Percentiles rank a stretch among this genome's conserved stretches.
Conservation (phyloP, 2,888 invertebrate genomes). For the Macrosiphum euphorbiae region DNA sequence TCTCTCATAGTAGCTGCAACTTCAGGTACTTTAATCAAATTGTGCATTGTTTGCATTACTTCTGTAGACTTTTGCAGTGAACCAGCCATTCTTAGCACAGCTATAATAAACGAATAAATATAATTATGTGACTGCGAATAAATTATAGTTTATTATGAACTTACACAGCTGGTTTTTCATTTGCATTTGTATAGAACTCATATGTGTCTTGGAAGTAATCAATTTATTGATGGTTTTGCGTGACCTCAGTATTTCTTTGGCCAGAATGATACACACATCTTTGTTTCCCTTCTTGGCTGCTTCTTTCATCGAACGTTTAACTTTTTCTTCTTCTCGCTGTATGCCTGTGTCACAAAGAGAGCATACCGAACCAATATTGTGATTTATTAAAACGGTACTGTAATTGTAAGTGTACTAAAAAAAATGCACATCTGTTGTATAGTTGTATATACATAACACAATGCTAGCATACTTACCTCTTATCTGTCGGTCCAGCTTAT, state of each 20-base stretch:
- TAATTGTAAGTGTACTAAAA: not conserved
- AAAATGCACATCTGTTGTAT: not conserved
- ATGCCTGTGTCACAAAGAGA: slow-evolving; percentile 76
- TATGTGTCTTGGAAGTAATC: slow-evolving; percentile 95
- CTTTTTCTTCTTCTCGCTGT: slow-evolving; percentile 97
- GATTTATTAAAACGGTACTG: not conserved
- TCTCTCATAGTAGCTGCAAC: slow-evolving; percentile 97
- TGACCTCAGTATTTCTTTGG: slow-evolving; percentile 91
- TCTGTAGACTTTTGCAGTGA: slow-evolving; percentile 95
- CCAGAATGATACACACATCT: slow-evolving; percentile 92
- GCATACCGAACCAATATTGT: not conserved
- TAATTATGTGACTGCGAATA: not conserved
- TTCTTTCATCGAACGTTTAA: slow-evolving; percentile 92
- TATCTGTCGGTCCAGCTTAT: slow-evolving; percentile 94
- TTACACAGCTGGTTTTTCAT: slow-evolving; percentile 97
- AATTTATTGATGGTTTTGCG: slow-evolving; percentile 91
- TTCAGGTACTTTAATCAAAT: slow-evolving; percentile 90
- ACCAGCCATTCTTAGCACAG: slow-evolving; percentile 94
- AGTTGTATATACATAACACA: not conserved
- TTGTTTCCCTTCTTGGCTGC: slow-evolving; percentile 95
- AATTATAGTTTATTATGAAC: slow-evolving; percentile 66
- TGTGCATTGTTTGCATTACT: slow-evolving; percentile 99
- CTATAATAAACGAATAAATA: slow-evolving; percentile 72
- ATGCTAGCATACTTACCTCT: slow-evolving; percentile 75
- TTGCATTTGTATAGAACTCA: slow-evolving; percentile 95